Percentiles rank a stretch among this genome's conserved stretches.
These are phyloP conservation scores for Hybognathus amarus DNA, from an alignment of 2,797 vertebrate genomes.

Conservation along the genomic window DNA sequence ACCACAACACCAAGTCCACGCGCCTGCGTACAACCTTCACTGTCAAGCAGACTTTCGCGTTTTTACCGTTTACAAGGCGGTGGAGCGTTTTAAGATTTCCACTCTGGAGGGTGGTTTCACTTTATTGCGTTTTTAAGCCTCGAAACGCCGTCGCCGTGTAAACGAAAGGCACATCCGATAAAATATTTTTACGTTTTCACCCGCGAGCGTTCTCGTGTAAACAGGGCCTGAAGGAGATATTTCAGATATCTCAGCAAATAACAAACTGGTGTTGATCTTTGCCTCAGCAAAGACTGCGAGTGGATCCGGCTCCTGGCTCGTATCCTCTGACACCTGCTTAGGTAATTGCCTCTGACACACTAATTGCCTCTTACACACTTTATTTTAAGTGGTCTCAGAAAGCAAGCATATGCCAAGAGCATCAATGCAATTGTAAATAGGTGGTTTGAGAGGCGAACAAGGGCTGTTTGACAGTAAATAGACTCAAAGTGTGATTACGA, in stretches of 20 bases:
- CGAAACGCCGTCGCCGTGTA: too few relatives aligned
- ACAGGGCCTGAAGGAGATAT: neutral
- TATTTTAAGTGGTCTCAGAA: conserved; percentile 20
- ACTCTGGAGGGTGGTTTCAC: too few relatives aligned
- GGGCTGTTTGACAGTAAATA: neutral
- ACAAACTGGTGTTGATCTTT: neutral
- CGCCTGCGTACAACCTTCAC: too few relatives aligned
- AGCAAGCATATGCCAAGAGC: conserved; percentile 17
- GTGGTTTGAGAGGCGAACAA: neutral
- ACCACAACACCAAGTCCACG: too few relatives aligned
- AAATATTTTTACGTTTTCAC: too few relatives aligned
- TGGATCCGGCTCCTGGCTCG: neutral
- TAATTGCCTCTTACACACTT: conserved; percentile 17
- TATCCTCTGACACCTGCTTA: conserved; percentile 10
- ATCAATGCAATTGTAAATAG: conserved; percentile 7
- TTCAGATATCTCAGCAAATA: conserved; percentile 12
- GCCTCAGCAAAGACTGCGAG: neutral
- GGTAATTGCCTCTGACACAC: conserved; percentile 22
- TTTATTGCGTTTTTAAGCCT: too few relatives aligned
- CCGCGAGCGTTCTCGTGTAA: too few relatives aligned
- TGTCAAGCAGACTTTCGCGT: too few relatives aligned
- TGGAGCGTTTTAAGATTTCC: too few relatives aligned
- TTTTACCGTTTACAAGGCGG: too few relatives aligned
- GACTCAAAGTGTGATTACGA: neutral
- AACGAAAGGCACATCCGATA: too few relatives aligned